Evolutionary conservation across 2,797 vertebrate genomes (phyloP), one percentile per base, ranked within the genome.

Genomic region (Anas bernieri): DNA sequence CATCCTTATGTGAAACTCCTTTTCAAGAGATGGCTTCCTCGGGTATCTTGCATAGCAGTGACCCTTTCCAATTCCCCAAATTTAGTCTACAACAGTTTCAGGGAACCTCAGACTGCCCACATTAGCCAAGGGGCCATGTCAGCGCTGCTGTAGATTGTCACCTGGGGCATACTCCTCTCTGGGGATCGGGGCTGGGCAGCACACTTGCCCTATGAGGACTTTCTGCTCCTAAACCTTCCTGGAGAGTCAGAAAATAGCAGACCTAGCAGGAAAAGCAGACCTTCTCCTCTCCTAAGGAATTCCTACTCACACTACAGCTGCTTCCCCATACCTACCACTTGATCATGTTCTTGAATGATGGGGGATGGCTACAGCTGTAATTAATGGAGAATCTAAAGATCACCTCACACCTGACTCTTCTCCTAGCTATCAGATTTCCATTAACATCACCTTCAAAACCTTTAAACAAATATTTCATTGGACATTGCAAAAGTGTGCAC

Each of bases 1-100:
- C 37, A n/a, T 31, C n/a, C 64, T 58, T 0, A 1, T 22, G 70
- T 25, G 58, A 64, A 59, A 6, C 33, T 12, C 26, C 9, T 30
- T 79, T 74, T n/a, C 55, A 39, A 54, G 0, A 21, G 22, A 12
- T 1, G 2, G 61, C 1, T 2, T 33, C 73, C 18, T 21, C 12
- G 35, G 54, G 45, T 31, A n/a, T 54, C 62, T 80, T 26, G 33
- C 35, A 11, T 4, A 43, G 52, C 52, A 43, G 26, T 9, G 26
- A 18, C 28, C 58, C 41, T 43, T 43, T 55, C 33, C 2, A 2
- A 39, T 25, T 46, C 25, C 66, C 48, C 26, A 56, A 41, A 76
- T 31, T 63, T 48, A 25, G 23, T 48, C 23, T 48, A 4, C 22
- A 48, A 13, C 48, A 48, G 14, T 48, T 48, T 48, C 48, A 48